Conservation (phyloP, 2,113 vertebrate genomes). For the Ophthalmolycus amberensis region DNA sequence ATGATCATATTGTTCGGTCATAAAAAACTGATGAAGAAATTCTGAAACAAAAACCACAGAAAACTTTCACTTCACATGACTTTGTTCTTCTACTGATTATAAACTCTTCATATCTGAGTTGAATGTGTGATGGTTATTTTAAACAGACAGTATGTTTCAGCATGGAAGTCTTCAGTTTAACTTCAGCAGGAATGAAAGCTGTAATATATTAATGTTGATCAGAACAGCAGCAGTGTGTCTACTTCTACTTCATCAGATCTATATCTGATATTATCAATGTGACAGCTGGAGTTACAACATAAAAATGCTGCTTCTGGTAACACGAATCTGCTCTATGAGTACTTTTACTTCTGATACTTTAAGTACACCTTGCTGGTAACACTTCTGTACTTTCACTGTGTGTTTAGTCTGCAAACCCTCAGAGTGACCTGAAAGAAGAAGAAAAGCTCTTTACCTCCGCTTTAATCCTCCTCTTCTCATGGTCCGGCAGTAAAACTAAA, state of each 20-base stretch:
- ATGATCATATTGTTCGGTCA: too few species aligned
- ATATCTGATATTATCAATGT: not conserved
- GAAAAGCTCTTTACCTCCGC: conserved; percentile 73
- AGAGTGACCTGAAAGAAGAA: conserved; percentile 1
- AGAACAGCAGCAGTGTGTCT: too few species aligned
- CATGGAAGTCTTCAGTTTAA: not conserved
- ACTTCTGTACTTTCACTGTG: not conserved
- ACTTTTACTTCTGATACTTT: not conserved
- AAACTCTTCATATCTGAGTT: too few species aligned
- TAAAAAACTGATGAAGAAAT: too few species aligned
- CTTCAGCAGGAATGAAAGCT: not conserved
- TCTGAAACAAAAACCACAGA: too few species aligned
- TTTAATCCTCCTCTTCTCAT: conserved; percentile 83
- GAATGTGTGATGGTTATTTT: too few species aligned
- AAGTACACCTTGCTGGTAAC: too few species aligned
- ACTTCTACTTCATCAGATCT: not conserved
- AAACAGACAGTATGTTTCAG: too few species aligned
- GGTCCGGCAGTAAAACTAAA: conserved; percentile 81
- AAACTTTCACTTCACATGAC: too few species aligned
- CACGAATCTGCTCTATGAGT: not conserved
- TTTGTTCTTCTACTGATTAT: too few species aligned
- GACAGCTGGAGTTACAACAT: not conserved
- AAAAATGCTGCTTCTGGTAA: not conserved
- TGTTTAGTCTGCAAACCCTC: not conserved
- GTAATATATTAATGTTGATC: not conserved